Evolutionary conservation across 35 echinoderm and acorn worm species (phyloP).

Genomic region (Eucidaris tribuloides): DNA sequence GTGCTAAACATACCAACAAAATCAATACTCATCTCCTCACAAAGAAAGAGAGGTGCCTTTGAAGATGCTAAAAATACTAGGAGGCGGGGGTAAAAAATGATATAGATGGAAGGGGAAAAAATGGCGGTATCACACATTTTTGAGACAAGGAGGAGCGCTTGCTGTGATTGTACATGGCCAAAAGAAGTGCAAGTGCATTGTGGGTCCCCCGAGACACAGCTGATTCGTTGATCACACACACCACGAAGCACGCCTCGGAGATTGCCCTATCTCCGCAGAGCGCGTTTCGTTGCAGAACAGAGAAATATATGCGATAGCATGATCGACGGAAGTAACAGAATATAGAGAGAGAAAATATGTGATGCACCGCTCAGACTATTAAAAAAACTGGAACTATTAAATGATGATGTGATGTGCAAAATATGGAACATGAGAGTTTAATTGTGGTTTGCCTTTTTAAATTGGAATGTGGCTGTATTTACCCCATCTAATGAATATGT

Average conservation of each 20-base stretch:
- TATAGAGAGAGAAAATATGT: too few species aligned
- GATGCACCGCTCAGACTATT: too few species aligned
- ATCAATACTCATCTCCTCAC: not conserved
- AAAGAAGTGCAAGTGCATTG: conserved; percentile 27
- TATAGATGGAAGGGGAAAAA: not conserved
- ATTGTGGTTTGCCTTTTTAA: too few species aligned
- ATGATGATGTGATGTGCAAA: too few species aligned
- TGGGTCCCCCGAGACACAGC: conserved; percentile 17
- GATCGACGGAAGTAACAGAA: not conserved
- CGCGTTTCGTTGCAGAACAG: not conserved
- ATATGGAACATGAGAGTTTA: too few species aligned
- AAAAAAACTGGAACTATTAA: too few species aligned
- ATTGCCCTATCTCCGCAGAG: not conserved
- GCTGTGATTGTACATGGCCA: not conserved
- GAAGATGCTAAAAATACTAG: not conserved
- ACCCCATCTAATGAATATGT: too few species aligned
- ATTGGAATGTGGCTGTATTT: too few species aligned
- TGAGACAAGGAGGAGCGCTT: not conserved
- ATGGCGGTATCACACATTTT: not conserved
- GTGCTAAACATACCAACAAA: not conserved
- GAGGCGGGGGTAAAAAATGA: not conserved
- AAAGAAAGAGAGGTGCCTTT: not conserved
- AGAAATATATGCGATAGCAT: conserved; percentile 8
- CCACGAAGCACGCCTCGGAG: not conserved
- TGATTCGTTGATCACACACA: conserved; percentile 35